Evolutionary conservation across 30 jellyfish, hydroid and myxozoan genomes (phyloP).

Genomic region (Aurelia coerulea): DNA sequence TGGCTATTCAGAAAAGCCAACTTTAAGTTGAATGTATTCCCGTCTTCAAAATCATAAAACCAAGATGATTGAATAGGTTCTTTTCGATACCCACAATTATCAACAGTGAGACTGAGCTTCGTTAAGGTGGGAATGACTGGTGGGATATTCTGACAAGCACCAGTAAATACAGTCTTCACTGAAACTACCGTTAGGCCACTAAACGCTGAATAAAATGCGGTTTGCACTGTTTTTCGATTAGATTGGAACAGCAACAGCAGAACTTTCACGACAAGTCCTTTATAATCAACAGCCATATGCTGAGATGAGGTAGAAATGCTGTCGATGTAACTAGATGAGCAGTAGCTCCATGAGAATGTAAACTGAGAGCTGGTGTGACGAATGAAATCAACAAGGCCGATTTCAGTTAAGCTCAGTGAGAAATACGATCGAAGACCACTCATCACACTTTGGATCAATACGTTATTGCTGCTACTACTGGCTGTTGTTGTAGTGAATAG

Average conservation of each 20-base stretch:
- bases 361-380: conserved; percentile 49
- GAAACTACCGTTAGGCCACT: conserved; percentile 52
- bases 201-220: conserved; percentile 71
- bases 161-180: conserved; percentile 74
- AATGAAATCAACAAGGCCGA: conserved; percentile 68
- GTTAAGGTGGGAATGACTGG: conserved; percentile 60
- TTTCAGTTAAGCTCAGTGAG: conserved; percentile 41
- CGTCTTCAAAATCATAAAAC: conserved; percentile 91
- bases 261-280: conserved; percentile 44
- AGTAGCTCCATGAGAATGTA: conserved; percentile 79
- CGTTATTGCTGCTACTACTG: conserved; percentile 28
- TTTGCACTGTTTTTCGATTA: conserved; percentile 75
- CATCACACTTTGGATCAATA: conserved; percentile 18
- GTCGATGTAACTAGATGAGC: conserved; percentile 44
- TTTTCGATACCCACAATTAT: conserved; percentile 64
- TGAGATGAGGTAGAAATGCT: not conserved
- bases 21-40: conserved; percentile 67
- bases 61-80: conserved; percentile 42
- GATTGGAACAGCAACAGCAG: conserved; percentile 50
- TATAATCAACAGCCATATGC: conserved; percentile 40
- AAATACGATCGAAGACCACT: conserved; percentile 44
- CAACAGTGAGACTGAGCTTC: conserved; percentile 26
- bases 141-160: conserved; percentile 78
- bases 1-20: conserved; percentile 25
- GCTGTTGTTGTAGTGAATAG: conserved; percentile 23